phyloP scores from a whole-genome alignment of 1,140 invertebrate species.

The Plodia interpunctella region DNA sequence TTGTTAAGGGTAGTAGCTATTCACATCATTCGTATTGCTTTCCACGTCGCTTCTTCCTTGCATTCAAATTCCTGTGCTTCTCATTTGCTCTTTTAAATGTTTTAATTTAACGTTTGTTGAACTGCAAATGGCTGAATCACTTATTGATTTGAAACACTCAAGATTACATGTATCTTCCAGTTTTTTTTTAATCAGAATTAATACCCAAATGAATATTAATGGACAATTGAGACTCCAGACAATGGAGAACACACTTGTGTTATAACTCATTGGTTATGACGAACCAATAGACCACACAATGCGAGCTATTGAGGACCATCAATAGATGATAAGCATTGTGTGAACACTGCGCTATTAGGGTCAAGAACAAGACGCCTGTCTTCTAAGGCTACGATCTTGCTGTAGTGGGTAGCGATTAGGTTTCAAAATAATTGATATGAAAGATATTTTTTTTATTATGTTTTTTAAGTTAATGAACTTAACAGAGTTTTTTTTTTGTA shows the following conservation, averaged over 20 bases:
- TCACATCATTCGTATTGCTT: no score
- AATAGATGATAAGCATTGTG: not conserved
- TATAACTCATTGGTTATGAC: slow-evolving; percentile 14
- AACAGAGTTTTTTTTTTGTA: no score
- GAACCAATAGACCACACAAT: slow-evolving; percentile 10
- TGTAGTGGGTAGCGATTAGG: not conserved
- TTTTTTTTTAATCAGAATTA: not conserved
- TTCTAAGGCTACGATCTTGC: not conserved
- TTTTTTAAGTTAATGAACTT: no score
- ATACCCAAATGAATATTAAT: not conserved
- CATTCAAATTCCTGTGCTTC: no score
- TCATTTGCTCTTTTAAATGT: no score
- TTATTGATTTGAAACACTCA: no score
- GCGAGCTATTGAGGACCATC: not conserved
- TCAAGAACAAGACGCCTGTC: not conserved
- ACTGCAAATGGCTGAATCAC: no score
- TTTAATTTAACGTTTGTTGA: no score
- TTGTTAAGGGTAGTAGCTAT: no score
- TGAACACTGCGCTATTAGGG: slow-evolving; percentile 1
- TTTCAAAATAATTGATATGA: no score
- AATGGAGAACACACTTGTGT: not conserved
- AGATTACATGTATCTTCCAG: not conserved
- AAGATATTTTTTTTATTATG: no score
- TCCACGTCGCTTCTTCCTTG: no score
- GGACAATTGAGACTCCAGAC: not conserved